Percentiles rank a stretch among this genome's conserved stretches.
Evolutionary conservation across 2,113 vertebrate genomes (phyloP).

Genomic region (Pitta sordida): DNA sequence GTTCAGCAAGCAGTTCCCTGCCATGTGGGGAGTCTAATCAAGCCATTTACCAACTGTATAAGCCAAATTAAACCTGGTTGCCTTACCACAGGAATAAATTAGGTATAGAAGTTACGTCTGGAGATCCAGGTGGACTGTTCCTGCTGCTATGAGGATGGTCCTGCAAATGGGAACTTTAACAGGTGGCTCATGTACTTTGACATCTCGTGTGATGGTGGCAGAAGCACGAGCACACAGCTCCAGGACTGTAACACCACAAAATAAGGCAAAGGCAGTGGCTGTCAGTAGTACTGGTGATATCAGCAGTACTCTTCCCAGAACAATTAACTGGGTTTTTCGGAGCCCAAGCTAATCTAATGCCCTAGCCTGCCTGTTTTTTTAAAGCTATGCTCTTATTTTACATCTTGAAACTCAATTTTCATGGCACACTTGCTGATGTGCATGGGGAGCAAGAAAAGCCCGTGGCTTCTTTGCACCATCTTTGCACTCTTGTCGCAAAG

Average conservation of each 20-base stretch:
- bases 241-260: neutral
- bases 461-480: neutral
- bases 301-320: neutral
- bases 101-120: neutral
- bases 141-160: neutral
- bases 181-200: neutral
- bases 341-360: neutral
- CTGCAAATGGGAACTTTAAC: neutral
- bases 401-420: neutral
- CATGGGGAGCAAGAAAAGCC: neutral
- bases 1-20: neutral
- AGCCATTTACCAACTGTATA: neutral
- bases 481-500: rapidly evolving
- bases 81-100: neutral
- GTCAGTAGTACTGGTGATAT: neutral
- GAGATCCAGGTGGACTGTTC: neutral
- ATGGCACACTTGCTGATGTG: neutral
- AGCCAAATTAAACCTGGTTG: neutral
- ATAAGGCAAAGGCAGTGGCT: neutral
- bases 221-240: neutral
- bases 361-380: neutral
- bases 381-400: neutral
- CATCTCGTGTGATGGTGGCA: rapidly evolving
- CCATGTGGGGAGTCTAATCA: rapidly evolving
- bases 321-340: neutral